Percentiles rank a stretch among this genome's conserved stretches.
These are phyloP conservation scores for Leucophenga montana DNA, from an alignment of 2,888 invertebrate genomes.

Conservation along the genomic window DNA sequence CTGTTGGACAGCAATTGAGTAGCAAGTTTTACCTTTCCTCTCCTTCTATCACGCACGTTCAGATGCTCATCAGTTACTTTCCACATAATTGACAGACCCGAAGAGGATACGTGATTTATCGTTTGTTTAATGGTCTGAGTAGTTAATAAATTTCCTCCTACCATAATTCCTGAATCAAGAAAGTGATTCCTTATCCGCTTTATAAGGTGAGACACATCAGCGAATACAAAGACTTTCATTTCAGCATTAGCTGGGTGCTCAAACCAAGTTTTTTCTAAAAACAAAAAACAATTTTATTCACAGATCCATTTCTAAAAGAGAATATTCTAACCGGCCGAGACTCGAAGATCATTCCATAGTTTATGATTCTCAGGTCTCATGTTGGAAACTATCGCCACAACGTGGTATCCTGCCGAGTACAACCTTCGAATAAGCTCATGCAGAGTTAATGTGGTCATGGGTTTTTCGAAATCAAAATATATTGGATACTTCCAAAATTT, in stretches of 20 bases:
- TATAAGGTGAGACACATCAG: slow-evolving; percentile 37
- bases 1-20: slow-evolving; percentile 32
- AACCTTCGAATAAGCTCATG: slow-evolving; percentile 9
- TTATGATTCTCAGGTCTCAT: slow-evolving; percentile 26
- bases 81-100: slow-evolving; percentile 24
- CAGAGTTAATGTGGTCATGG: not conserved
- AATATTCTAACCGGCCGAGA: slow-evolving; percentile 26
- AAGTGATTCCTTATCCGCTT: slow-evolving; percentile 45
- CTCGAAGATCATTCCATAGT: slow-evolving; percentile 32
- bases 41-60: not conserved
- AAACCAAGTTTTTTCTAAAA: slow-evolving; percentile 40
- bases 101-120: slow-evolving; percentile 11
- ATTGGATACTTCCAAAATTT: slow-evolving; percentile 20
- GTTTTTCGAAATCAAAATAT: slow-evolving; percentile 6
- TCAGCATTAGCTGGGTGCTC: slow-evolving; percentile 31
- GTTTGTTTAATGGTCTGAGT: slow-evolving; percentile 11
- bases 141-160: slow-evolving; percentile 30
- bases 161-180: slow-evolving; percentile 38
- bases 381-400: slow-evolving; percentile 34
- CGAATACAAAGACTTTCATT: slow-evolving; percentile 36
- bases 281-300: slow-evolving; percentile 9
- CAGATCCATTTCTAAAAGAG: not conserved
- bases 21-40: slow-evolving; percentile 33
- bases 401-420: slow-evolving; percentile 20
- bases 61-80: slow-evolving; percentile 31